Percentiles rank a stretch among this genome's conserved stretches.
Conservation (phyloP, 37 sponge, comb jelly and placozoan species). For the Amphimedon queenslandica region DNA sequence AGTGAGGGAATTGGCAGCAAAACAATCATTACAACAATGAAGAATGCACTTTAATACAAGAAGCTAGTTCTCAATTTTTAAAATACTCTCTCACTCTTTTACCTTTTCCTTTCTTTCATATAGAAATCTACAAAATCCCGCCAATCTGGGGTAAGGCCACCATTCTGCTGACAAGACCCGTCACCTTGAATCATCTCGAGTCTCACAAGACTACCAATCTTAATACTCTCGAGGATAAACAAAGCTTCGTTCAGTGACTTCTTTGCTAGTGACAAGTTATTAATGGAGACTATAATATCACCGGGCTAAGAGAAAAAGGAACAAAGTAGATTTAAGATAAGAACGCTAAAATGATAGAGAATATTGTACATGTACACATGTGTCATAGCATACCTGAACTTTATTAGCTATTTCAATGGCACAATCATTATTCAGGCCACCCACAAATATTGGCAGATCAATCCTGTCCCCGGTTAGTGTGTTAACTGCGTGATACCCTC, state of each 20-base stretch:
- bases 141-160: conserved; percentile 67
- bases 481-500: too few species aligned
- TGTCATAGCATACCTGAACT: conserved; percentile 19
- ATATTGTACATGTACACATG: conserved; percentile 30
- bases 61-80: too few species aligned
- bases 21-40: too few species aligned
- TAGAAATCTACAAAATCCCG: conserved; percentile 52
- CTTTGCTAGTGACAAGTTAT: conserved; percentile 44
- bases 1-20: too few species aligned
- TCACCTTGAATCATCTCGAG: conserved; percentile 75
- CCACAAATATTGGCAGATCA: conserved; percentile 6
- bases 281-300: conserved; percentile 78
- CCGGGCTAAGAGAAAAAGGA: conserved; percentile 46
- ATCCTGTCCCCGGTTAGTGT: background rate
- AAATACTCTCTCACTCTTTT: too few species aligned
- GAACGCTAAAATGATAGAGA: too few species aligned
- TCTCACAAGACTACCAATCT: conserved; percentile 20
- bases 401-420: conserved; percentile 31
- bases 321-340: background rate
- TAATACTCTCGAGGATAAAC: conserved; percentile 63
- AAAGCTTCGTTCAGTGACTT: conserved; percentile 81
- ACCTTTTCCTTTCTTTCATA: background rate
- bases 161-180: conserved; percentile 15
- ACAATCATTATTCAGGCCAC: conserved; percentile 63
- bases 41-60: too few species aligned